phyloP scores from a whole-genome alignment of 2,888 invertebrate genomes.

The Sinodicranocentrus sp. region DNA sequence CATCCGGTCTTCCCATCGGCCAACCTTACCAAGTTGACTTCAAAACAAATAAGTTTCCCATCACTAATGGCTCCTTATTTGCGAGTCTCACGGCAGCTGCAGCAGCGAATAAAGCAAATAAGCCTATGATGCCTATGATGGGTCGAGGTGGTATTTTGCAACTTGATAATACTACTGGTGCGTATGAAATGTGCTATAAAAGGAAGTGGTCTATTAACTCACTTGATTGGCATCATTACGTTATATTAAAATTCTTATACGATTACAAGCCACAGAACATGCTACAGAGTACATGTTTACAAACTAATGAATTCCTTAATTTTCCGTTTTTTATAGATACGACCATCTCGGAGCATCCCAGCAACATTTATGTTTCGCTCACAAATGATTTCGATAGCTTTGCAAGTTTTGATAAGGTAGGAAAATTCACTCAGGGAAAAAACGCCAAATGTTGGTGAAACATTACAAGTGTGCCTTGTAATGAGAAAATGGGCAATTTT shows the following conservation, averaged over 20 bases:
- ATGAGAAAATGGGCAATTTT: not conserved
- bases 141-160: constrained; percentile 41
- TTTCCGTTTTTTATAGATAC: constrained; percentile 44
- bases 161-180: constrained; percentile 48
- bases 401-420: constrained; percentile 68
- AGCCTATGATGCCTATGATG: constrained; percentile 8
- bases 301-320: not conserved
- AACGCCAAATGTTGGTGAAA: not conserved
- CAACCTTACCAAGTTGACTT: constrained; percentile 51
- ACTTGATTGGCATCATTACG: constrained; percentile 32
- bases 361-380: constrained; percentile 67
- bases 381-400: constrained; percentile 70
- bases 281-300: not conserved
- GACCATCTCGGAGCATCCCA: constrained; percentile 60
- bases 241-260: too few relatives aligned
- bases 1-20: constrained; percentile 48
- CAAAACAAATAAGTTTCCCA: constrained; percentile 70
- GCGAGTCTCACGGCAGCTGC: constrained; percentile 68
- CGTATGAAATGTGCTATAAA: not conserved
- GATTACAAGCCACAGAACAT: constrained; percentile 10
- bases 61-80: constrained; percentile 73
- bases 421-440: not conserved
- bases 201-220: constrained; percentile 59
- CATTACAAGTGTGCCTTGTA: not conserved
- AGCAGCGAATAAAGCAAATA: constrained; percentile 42